A percentile compares a stretch with the other conserved stretches of the same genome.
phyloP scores from a whole-genome alignment of 1,140 invertebrate genomes.

The Hylaeus anthracinus region DNA sequence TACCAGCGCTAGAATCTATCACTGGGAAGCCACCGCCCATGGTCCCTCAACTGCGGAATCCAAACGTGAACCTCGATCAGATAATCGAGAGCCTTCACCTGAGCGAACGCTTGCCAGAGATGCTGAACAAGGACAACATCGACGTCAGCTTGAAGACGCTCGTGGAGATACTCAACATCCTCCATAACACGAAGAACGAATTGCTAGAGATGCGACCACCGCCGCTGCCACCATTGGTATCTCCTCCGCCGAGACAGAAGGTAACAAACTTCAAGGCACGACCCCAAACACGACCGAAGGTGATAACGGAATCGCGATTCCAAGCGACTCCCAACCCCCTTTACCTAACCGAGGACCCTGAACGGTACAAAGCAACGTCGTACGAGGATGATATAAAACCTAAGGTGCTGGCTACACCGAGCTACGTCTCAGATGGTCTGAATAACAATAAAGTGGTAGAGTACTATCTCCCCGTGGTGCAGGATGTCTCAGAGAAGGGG shows the following conservation, averaged over 20 bases:
- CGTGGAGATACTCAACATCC: constrained; percentile 85
- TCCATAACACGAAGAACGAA: constrained; percentile 78
- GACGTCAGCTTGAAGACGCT: constrained; percentile 89
- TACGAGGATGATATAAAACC: constrained; percentile 23
- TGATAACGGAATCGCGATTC: constrained; percentile 74
- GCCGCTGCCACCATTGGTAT: background rate
- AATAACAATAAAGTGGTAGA: constrained; percentile 68
- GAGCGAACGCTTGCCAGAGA: constrained; percentile 87
- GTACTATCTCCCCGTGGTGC: constrained; percentile 72
- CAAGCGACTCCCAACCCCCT: constrained; percentile 68
- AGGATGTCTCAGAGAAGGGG: constrained; percentile 66
- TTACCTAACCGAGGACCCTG: constrained; percentile 52
- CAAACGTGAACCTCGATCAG: constrained; percentile 64
- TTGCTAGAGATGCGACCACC: constrained; percentile 13
- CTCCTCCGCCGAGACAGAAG: constrained; percentile 23
- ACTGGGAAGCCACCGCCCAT: constrained; percentile 1
- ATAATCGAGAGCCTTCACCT: constrained; percentile 84
- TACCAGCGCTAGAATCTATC: background rate
- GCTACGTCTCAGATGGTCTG: constrained; percentile 32
- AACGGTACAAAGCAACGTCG: constrained; percentile 44
- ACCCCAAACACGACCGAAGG: constrained; percentile 64
- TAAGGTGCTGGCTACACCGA: background rate
- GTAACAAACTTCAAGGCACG: constrained; percentile 50
- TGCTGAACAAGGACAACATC: constrained; percentile 87
- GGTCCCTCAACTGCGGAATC: constrained; percentile 32